Base-by-base conservation (phyloP, 2,888 invertebrate genomes). In the Nebria salina region DNA sequence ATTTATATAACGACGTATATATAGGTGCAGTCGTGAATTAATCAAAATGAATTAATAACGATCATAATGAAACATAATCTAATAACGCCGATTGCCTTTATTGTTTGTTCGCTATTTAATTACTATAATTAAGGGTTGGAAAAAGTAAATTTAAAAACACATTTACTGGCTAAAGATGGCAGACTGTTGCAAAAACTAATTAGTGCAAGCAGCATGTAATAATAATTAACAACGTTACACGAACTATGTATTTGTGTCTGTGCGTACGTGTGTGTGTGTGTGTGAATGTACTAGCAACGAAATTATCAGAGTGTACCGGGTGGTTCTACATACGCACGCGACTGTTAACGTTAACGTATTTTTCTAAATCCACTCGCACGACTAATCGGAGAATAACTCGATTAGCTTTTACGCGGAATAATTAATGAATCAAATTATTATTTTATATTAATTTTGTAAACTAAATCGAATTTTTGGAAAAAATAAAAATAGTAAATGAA, bases 151-250 rank as follows among this genome's bases (percentile, higher is more conserved):
- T 72, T 72, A 20, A 11, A 70, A 15, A 15, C 13, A 25, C 25
- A 68, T 68, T 68, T 25, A 26, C 25, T 11, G 11, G 65, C 72
- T 68, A 25, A 70, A 77, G 68, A 72, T 25, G 11, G 34, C 77
- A 72, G 72, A 70, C 43, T 72, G 73, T 42, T 66, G 79, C 74
- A 79, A 75, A 79, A 79, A 79, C 79, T 68, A 79, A 79, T 79
- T 79, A 79, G 79, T 79, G 79, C 74, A 75, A 79, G 75, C 68
- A 79, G 75, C 79, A 68, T 78, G 77, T 72, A 77, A 73, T 66
- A 75, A 66, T 79, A 79, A 79, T 79, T 79, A 79, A 79, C 68
- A 43, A 54, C 26, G 42, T 74, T 65, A 66, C 66, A 54, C 54
- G 54, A 42, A 68, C 4, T 13, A 73, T 72, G 66, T 20, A 54